phyloP scores from a whole-genome alignment of 2,797 vertebrate species.

The Trematomus bernacchii region DNA sequence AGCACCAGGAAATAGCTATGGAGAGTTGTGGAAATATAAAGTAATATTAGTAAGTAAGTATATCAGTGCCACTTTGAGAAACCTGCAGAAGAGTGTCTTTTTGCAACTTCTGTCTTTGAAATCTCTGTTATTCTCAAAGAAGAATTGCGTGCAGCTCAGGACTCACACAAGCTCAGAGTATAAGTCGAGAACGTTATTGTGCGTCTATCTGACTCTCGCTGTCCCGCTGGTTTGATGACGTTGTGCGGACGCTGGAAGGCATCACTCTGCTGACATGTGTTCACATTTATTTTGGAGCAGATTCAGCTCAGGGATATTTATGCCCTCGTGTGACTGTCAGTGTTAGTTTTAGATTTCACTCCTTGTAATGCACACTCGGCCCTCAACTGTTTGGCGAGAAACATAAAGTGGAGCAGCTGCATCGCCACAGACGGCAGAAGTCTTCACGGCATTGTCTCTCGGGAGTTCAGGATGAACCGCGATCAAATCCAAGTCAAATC shows the following conservation, averaged over 20 bases:
- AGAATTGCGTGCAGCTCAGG: neutral
- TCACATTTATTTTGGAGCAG: slow-evolving; percentile 79
- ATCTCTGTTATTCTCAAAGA: slow-evolving; percentile 1
- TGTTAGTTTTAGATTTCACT: slow-evolving; percentile 83
- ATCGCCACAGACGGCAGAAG: neutral
- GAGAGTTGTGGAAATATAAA: slow-evolving; percentile 34
- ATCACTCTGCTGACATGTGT: slow-evolving; percentile 71
- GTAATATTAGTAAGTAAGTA: neutral
- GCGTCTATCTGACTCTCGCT: neutral
- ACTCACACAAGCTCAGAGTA: neutral
- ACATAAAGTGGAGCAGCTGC: slow-evolving; percentile 74
- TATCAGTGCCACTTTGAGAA: slow-evolving; percentile 8
- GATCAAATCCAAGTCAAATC: neutral
- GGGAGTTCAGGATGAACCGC: neutral
- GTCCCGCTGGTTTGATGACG: slow-evolving; percentile 38
- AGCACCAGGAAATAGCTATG: slow-evolving; percentile 2
- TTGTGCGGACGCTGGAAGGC: slow-evolving; percentile 45
- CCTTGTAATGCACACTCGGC: slow-evolving; percentile 67
- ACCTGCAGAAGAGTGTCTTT: neutral
- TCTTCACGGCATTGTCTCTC: slow-evolving; percentile 6
- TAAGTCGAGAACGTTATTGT: neutral
- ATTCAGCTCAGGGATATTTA: slow-evolving; percentile 78
- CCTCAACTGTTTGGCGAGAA: slow-evolving; percentile 70
- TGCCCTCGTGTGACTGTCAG: slow-evolving; percentile 81
- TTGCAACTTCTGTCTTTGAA: slow-evolving; percentile 4